Percentiles rank a stretch among this genome's conserved stretches.
phyloP scores from a whole-genome alignment of 1,140 invertebrate genomes.

The Neodiprion virginianus region DNA sequence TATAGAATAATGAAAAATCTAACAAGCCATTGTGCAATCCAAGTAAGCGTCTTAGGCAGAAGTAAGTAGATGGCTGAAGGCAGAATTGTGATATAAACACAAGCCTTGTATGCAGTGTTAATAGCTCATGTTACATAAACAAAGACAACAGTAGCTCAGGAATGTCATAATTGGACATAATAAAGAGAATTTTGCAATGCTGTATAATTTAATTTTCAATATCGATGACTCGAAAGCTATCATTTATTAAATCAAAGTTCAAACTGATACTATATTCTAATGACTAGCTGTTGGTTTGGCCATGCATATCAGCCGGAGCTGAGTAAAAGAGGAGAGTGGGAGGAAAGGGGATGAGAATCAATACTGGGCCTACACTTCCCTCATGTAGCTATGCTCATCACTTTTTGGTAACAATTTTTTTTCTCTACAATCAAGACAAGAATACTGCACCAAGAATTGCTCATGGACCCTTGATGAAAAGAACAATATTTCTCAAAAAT shows the following conservation, averaged over 20 bases:
- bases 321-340: constrained; percentile 1
- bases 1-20: no score
- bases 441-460: background rate
- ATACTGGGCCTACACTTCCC: background rate
- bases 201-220: background rate
- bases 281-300: background rate
- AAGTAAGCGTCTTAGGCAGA: no score
- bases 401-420: background rate
- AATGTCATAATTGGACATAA: background rate
- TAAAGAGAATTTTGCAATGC: background rate
- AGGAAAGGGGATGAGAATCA: background rate
- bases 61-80: background rate
- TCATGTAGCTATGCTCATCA: background rate
- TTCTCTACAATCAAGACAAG: background rate
- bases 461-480: background rate
- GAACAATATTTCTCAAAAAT: no score
- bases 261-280: background rate
- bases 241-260: background rate
- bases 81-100: background rate
- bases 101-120: background rate
- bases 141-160: background rate
- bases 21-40: no score
- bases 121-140: background rate
- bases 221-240: background rate
- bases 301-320: background rate